Base-by-base conservation (phyloP, 1,140 invertebrate species). In the Dicyema japonicum region DNA sequence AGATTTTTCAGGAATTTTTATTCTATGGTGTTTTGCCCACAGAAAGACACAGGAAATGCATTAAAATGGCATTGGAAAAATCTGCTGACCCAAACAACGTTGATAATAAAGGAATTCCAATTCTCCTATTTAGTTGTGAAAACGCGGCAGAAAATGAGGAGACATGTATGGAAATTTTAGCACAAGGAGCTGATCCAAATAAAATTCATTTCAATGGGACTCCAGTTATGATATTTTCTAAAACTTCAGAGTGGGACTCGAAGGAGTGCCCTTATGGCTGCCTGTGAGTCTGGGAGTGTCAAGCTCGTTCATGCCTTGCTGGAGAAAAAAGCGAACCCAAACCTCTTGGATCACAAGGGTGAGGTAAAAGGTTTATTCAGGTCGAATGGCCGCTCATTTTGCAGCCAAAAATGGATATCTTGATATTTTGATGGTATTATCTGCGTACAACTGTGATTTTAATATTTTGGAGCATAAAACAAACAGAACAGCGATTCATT, bases 21-120 rank as follows among this genome's bases (percentile, higher is more conserved):
- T 53, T 46, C 33, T 51, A 50, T 29, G 43, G 43, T 27, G 40
- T 54, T 15, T 38, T 42, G 3, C 40, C 42, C 11, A 48, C 46
- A 7, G 34, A 46, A 19, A 33, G 50, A 15, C 50, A 54, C 36
- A 36, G 36, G 3, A 41, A 42, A 26, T 48, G 47, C 36, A 19
- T 48, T 18, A 42, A 50, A 18, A 37, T 50, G 13, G 41, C 38
- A 15, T 30, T 50, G 3, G 21, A 34, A 15, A 33, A 49, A 36
- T 46, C 45, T 16, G 50, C 47, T 4, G 41, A 48, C 28, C 36
- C 44, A 0, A 51, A 53, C 31, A 47, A 43, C 25, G 35, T 33
- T 22, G 36, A 38, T 13, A 41, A 41, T 26, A 40, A 49, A 26
- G 46, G 47, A 7, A 38, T 33, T 12, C 43, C 45, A n/a, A 42